Evolutionary conservation across 2,888 invertebrate species (phyloP).

Genomic region (Urechis unicinctus): DNA sequence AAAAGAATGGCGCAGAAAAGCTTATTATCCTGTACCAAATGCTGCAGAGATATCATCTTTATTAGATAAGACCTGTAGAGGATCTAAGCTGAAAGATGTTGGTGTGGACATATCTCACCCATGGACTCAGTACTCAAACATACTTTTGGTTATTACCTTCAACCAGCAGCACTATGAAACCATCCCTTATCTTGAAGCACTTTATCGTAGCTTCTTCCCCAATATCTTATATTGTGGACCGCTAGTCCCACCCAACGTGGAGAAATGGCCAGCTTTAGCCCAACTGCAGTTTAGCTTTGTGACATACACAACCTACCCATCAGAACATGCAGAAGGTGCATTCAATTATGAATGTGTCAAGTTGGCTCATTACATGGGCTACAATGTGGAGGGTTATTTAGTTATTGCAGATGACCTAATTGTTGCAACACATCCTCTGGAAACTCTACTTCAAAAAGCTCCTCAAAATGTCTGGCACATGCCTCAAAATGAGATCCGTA

Average conservation of each 20-base stretch:
- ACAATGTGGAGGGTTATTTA: constrained; percentile 15
- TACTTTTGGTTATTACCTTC: constrained; percentile 18
- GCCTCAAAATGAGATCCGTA: constrained; percentile 12
- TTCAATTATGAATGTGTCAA: constrained; percentile 20
- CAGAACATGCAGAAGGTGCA: constrained; percentile 15
- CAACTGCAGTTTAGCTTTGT: constrained; percentile 15
- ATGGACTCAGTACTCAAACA: constrained; percentile 11
- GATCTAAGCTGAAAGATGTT: background rate
- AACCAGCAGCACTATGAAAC: constrained; percentile 18
- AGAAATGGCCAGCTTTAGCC: constrained; percentile 2
- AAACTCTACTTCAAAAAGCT: constrained; percentile 3
- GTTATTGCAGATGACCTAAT: constrained; percentile 20
- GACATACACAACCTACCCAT: constrained; percentile 7
- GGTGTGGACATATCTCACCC: constrained; percentile 8
- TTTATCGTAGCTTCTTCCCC: constrained; percentile 21
- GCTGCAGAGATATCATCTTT: background rate
- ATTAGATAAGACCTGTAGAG: background rate
- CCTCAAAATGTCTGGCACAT: constrained; percentile 14
- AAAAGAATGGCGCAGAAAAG: background rate
- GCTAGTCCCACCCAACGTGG: constrained; percentile 1
- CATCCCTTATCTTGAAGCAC: constrained; percentile 19
- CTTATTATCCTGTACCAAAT: background rate
- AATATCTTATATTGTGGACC: constrained; percentile 23
- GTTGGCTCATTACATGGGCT: constrained; percentile 13
- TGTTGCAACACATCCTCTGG: too few species aligned